These are phyloP conservation scores for Myrmophylax atrothorax DNA, from an alignment of 2,113 vertebrate genomes.

Conservation along the genomic window DNA sequence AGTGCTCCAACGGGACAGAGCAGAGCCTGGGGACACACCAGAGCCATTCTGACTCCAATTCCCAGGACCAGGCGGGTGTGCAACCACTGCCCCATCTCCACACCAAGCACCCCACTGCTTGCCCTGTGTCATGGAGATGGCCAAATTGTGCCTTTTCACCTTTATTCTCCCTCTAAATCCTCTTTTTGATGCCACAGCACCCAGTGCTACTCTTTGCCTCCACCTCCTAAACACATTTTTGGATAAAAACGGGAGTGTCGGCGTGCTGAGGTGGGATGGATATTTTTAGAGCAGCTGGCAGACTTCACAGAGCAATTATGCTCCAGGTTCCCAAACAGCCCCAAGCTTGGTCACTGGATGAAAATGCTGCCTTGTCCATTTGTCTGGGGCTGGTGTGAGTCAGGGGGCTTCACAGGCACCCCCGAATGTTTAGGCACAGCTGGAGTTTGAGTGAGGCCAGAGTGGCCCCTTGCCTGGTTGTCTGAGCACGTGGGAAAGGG, in stretches of 20 bases:
- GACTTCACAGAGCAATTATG: neutral
- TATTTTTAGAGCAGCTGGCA: conserved; percentile 53
- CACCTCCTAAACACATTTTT: neutral
- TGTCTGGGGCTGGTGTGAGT: neutral
- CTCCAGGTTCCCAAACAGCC: conserved; percentile 20
- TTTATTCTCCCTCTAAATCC: neutral
- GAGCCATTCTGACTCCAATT: rapidly evolving
- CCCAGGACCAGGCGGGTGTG: rapidly evolving
- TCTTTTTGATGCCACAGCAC: neutral
- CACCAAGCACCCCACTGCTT: rapidly evolving
- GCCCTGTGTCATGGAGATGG: rapidly evolving
- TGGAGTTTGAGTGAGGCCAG: neutral
- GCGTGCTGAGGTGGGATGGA: neutral
- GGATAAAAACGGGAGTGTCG: neutral
- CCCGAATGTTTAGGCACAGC: neutral
- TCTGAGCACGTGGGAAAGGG: neutral
- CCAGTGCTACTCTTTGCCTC: neutral
- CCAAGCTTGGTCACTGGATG: neutral
- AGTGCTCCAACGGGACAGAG: neutral
- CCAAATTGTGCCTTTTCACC: neutral
- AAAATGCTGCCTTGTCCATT: neutral
- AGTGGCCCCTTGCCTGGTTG: neutral
- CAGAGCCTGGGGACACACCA: neutral
- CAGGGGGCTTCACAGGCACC: neutral
- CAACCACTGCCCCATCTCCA: rapidly evolving